Conservation (phyloP, 2,113 vertebrate genomes). For the Leucosticte australis region DNA sequence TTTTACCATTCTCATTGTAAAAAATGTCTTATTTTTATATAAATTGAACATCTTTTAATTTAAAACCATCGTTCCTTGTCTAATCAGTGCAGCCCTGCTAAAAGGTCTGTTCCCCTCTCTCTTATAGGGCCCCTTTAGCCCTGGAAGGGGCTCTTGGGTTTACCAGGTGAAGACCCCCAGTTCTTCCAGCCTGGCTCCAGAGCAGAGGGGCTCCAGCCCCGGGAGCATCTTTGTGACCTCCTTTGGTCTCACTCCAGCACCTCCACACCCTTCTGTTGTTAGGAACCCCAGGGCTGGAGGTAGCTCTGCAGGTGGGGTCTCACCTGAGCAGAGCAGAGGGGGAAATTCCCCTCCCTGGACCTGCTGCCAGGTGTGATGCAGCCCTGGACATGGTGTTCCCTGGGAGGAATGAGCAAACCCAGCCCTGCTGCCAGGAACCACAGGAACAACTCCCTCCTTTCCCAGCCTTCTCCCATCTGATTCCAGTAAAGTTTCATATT, state of each 20-base stretch:
- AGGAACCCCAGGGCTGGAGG: accelerated
- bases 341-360: not conserved
- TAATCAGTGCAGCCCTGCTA: accelerated
- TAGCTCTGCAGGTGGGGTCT: not conserved
- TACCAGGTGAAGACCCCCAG: no score
- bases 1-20: accelerated
- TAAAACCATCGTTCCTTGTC: not conserved
- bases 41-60: not conserved
- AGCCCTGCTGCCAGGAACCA: not conserved
- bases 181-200: no score
- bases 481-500: not conserved
- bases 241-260: accelerated
- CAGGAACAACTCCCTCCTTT: not conserved
- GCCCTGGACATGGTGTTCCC: accelerated
- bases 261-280: accelerated
- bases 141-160: not conserved
- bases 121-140: accelerated
- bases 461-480: not conserved
- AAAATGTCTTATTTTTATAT: not conserved
- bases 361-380: not conserved
- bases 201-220: not conserved
- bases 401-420: not conserved
- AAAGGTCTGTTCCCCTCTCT: not conserved
- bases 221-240: accelerated
- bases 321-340: accelerated